Evolutionary conservation across 2,113 vertebrate species (phyloP).

Genomic region (Anseranas semipalmata): DNA sequence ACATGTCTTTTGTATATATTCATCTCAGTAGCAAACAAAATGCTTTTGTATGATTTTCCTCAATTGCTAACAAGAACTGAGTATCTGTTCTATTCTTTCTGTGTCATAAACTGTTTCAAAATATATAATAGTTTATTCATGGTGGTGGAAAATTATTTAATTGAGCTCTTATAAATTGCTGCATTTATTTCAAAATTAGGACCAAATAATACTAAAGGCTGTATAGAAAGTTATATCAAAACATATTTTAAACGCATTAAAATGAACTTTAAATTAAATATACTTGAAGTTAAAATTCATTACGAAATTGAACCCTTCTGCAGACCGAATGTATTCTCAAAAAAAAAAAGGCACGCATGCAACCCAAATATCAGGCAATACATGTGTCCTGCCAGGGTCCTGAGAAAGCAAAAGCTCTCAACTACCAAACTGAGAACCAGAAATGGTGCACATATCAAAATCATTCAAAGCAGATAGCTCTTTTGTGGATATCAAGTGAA

Average conservation of each 20-base stretch:
- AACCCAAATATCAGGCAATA: not conserved
- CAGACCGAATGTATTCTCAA: not conserved
- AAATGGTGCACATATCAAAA: not conserved
- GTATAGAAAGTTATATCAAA: not conserved
- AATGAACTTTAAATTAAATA: not conserved
- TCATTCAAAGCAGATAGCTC: not conserved
- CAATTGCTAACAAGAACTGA: not conserved
- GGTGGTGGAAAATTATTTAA: not conserved
- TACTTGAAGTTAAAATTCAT: not conserved
- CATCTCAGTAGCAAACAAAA: constrained; percentile 8
- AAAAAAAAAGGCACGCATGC: not conserved
- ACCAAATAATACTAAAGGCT: not conserved
- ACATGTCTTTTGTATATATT: not conserved
- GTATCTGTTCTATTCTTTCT: not conserved
- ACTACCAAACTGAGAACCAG: not conserved
- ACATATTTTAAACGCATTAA: not conserved
- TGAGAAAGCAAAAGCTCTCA: not conserved
- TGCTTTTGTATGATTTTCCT: not conserved
- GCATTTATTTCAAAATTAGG: not conserved
- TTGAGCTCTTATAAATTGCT: not conserved
- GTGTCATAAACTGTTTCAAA: constrained; percentile 50
- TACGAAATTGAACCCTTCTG: not conserved
- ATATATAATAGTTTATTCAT: not conserved
- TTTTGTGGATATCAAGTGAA: not conserved
- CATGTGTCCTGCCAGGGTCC: not conserved